Percentiles rank a stretch among this genome's conserved stretches.
Conservation (phyloP, 1,140 invertebrate genomes). For the Ditylenchus dipsaci region DNA sequence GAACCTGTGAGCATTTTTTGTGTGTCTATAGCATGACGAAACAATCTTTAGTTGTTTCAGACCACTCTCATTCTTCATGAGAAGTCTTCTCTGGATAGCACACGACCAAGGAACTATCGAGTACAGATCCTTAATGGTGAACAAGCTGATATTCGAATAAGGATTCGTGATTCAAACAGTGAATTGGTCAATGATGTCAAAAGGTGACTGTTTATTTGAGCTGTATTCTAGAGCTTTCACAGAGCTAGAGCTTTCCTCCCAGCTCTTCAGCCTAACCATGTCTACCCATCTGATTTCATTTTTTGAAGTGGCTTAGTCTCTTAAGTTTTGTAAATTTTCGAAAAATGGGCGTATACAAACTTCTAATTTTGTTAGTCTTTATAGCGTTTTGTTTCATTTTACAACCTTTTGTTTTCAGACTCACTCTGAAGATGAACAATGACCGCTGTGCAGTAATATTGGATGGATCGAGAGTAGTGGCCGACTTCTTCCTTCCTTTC, state of each 20-base stretch:
- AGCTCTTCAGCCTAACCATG: too few relatives aligned
- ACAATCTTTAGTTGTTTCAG: not conserved
- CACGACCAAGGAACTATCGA: slow-evolving; percentile 22
- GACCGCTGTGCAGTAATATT: slow-evolving; percentile 24
- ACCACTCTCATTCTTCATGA: not conserved
- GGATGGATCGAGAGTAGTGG: slow-evolving; percentile 4
- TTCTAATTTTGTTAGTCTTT: not conserved
- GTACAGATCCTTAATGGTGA: slow-evolving; percentile 23
- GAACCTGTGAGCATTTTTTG: not conserved
- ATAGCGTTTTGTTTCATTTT: not conserved
- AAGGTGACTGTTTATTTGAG: slow-evolving; percentile 10
- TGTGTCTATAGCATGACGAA: not conserved
- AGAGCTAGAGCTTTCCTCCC: too few relatives aligned
- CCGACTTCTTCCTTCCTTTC: slow-evolving; percentile 31
- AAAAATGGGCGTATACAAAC: too few relatives aligned
- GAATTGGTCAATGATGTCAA: slow-evolving; percentile 11
- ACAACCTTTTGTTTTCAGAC: slow-evolving; percentile 4
- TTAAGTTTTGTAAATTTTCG: too few relatives aligned
- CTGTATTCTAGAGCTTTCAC: too few relatives aligned
- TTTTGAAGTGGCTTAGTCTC: too few relatives aligned
- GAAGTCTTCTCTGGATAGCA: not conserved
- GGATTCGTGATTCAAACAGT: slow-evolving; percentile 4
- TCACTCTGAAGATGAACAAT: slow-evolving; percentile 35
- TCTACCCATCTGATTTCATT: too few relatives aligned
- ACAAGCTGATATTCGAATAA: slow-evolving; percentile 12